Conservation (phyloP, 1,140 invertebrate genomes). For the Drosophila orena region DNA sequence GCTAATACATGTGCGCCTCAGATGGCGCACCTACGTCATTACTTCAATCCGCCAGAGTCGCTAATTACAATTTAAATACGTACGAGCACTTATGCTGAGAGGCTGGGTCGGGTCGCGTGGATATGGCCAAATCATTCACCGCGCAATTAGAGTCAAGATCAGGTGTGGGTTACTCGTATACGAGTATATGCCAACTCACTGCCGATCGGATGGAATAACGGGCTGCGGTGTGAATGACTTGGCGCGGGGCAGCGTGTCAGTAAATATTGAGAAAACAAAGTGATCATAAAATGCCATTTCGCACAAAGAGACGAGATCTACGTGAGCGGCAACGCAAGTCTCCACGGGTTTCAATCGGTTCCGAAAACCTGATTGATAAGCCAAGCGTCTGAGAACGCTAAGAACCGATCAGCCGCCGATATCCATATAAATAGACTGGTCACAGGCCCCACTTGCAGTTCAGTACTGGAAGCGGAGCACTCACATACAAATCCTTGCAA, state of each 20-base stretch:
- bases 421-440: conserved; percentile 47
- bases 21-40: conserved; percentile 63
- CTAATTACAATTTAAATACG: conserved; percentile 59
- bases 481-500: conserved; percentile 10
- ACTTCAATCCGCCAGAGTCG: conserved; percentile 36
- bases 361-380: conserved; percentile 71
- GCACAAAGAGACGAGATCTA: conserved; percentile 44
- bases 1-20: conserved; percentile 28
- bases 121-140: conserved; percentile 57
- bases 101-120: neutral
- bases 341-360: conserved; percentile 15
- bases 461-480: conserved; percentile 47
- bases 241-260: conserved; percentile 43
- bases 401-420: conserved; percentile 38
- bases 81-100: conserved; percentile 24
- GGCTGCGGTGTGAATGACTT: conserved; percentile 67
- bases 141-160: conserved; percentile 23
- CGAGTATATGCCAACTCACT: conserved; percentile 16
- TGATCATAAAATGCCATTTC: conserved; percentile 42
- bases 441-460: conserved; percentile 12
- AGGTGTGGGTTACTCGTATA: neutral
- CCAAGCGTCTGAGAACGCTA: conserved; percentile 28
- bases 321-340: conserved; percentile 55
- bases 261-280: conserved; percentile 59
- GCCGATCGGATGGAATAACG: conserved; percentile 33